phyloP scores from a whole-genome alignment of 2,797 vertebrate genomes.

The Euphonia xanthogaster region DNA sequence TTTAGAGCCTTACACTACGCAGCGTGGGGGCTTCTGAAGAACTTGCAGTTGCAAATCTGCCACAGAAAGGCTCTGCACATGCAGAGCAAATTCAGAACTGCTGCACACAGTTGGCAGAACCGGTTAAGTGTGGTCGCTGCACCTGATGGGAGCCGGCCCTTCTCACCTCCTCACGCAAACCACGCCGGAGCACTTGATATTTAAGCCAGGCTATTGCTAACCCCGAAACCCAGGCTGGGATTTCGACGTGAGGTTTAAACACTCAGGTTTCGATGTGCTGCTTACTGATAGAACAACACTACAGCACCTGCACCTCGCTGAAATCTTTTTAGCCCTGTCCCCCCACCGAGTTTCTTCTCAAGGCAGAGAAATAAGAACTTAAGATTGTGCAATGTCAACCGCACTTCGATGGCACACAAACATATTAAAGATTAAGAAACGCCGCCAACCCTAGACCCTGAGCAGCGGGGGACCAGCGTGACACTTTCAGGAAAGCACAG shows the following conservation, averaged over 20 bases:
- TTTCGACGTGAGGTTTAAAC: background rate
- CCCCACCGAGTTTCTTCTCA: background rate
- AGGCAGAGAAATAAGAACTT: background rate
- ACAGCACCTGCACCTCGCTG: background rate
- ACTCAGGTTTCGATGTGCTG: fast-evolving
- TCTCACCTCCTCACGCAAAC: background rate
- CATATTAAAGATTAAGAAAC: background rate
- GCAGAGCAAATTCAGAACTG: background rate
- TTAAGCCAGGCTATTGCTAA: background rate
- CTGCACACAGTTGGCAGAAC: fast-evolving
- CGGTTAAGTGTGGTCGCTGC: too few species aligned
- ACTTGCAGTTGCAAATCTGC: background rate
- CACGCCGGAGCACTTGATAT: fast-evolving
- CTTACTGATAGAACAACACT: too few species aligned
- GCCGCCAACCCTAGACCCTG: fast-evolving
- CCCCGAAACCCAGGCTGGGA: background rate
- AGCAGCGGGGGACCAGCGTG: fast-evolving
- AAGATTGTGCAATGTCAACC: fast-evolving
- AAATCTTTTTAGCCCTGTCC: background rate
- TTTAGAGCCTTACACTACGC: background rate
- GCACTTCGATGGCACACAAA: background rate
- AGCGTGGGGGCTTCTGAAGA: background rate
- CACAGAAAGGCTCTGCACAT: fast-evolving
- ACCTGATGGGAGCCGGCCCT: background rate
- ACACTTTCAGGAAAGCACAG: fast-evolving